A percentile compares a stretch with the other conserved stretches of the same genome.
Conservation (phyloP, 2,113 vertebrate genomes). For the Peromyscus polionotus region DNA sequence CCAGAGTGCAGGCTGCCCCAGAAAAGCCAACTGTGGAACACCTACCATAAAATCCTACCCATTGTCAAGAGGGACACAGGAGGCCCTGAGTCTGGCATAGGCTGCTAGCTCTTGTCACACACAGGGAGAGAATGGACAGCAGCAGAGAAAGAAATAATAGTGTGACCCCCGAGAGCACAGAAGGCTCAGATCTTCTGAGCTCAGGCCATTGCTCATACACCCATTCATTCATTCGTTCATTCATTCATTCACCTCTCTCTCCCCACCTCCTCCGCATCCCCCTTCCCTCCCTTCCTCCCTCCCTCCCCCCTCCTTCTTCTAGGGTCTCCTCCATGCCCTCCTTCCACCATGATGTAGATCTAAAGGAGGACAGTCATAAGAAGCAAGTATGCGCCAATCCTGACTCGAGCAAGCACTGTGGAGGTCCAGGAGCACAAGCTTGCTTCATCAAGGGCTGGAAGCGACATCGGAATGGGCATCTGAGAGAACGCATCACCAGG, state of each 20-base stretch:
- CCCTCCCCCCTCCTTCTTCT: neutral
- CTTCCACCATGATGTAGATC: neutral
- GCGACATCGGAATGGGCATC: neutral
- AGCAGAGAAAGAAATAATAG: accelerated
- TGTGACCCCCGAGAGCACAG: accelerated
- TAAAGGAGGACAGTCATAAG: neutral
- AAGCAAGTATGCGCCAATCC: no score
- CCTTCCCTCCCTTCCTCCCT: no score
- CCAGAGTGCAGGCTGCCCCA: neutral
- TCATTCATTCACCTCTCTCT: neutral
- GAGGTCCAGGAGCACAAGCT: no score
- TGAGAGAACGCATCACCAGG: neutral
- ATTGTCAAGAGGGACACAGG: neutral
- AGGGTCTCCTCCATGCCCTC: neutral
- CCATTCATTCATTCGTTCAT: neutral
- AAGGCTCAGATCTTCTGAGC: no score
- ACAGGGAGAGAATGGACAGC: accelerated
- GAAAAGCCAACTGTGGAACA: neutral
- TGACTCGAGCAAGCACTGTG: neutral
- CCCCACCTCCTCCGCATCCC: no score
- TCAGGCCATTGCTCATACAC: neutral
- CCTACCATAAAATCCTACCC: neutral
- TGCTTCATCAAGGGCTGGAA: neutral
- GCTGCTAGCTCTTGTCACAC: neutral
- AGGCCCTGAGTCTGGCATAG: accelerated